Conservation (phyloP, 2,113 vertebrate genomes). For the Neodon shergylaensis region DNA sequence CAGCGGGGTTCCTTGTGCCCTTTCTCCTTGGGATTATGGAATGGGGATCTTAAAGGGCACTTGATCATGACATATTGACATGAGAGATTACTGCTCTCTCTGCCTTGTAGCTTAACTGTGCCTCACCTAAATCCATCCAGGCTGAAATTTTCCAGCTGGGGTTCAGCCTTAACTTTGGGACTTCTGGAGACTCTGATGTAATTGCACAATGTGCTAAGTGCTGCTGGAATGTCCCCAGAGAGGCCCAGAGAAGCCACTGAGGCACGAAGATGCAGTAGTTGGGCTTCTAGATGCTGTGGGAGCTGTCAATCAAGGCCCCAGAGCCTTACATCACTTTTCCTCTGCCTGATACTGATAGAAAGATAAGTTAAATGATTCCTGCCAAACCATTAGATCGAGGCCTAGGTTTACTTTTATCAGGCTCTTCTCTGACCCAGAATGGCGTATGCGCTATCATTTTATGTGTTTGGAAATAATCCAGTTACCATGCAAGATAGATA, state of each 20-base stretch:
- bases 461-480: conserved; percentile 16
- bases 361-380: neutral
- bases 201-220: neutral
- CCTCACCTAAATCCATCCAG: neutral
- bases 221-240: neutral
- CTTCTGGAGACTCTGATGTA: neutral
- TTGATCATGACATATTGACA: conserved; percentile 40
- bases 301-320: neutral
- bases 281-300: neutral
- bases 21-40: conserved; percentile 1
- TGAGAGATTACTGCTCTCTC: neutral
- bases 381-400: neutral
- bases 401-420: conserved; percentile 21
- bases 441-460: neutral
- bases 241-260: neutral
- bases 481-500: neutral
- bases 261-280: neutral
- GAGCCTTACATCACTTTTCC: neutral
- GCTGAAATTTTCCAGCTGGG: conserved; percentile 19
- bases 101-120: neutral
- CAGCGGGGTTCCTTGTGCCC: neutral
- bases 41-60: neutral
- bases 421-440: neutral
- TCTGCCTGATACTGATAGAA: neutral
- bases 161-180: conserved; percentile 33